Base-by-base conservation (phyloP, 2,797 vertebrate species). In the Calcarius lapponicus region DNA sequence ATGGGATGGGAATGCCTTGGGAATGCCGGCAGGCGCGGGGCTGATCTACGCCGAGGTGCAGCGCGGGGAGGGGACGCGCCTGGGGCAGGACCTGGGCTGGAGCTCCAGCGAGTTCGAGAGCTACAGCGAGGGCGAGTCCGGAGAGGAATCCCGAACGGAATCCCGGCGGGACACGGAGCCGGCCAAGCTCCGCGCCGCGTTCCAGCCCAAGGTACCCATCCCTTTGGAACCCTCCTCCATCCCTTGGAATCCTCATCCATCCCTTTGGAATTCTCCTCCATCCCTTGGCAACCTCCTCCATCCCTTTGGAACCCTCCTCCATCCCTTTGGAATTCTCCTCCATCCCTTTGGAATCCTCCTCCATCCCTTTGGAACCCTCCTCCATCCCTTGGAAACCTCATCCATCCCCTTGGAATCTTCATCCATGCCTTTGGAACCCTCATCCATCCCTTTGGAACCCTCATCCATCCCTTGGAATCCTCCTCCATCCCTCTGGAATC, bases 81-180 rank as follows among this genome's bases (percentile, higher is more conserved):
- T 97, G 9, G 65, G 95, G 0, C 98, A 98, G 95, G 98, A 99
- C 48, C 74, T 97, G 73, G 98, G 98, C 67, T 99, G 99, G 99
- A 99, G 99, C 98, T 99, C 99, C 97, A 99, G 99, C 2, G 99
- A 99, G 96, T 99, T 99, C 6, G 99, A 99, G 97, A 99, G 99
- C 98, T 99, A 99, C 78, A 99, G 99, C 6, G 99, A 99, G 28
- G 38, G 70, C 5, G 72, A 75, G 3, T 61, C 73, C 57, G 73
- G 57, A 0, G 72, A 75, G 34, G 72, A 75, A 40, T 61, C 34
- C 22, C 72, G 45, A 34, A 34, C 29, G 45, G 45, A 75, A 61
- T 40, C 13, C 2, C 72, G 34, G 21, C 72, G 56, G 20, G 34
- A 48, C 4, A 4, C 29, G 4, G 45, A 75, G 45, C 72, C 57